phyloP scores from a whole-genome alignment of 2,888 invertebrate genomes.

The Perizoma flavofasciatum region DNA sequence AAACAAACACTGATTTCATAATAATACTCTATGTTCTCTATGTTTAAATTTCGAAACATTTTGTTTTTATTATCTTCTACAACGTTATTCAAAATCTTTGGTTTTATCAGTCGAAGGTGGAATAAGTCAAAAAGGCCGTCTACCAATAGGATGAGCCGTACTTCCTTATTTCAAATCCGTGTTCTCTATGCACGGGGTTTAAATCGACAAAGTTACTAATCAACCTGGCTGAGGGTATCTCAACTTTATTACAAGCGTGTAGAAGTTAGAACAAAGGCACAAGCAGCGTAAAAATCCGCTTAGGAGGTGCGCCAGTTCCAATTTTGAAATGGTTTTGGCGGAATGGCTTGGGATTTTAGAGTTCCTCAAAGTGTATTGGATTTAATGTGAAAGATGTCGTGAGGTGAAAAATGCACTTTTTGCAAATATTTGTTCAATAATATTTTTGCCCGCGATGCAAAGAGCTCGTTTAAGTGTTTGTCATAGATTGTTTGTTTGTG shows the following conservation, averaged over 20 bases:
- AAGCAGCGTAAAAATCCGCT: conserved; percentile 63
- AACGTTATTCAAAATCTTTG: conserved; percentile 11
- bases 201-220: conserved; percentile 34
- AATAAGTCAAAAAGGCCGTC: conserved; percentile 46
- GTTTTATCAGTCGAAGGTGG: conserved; percentile 36
- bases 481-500: too few species aligned
- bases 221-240: conserved; percentile 27
- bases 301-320: conserved; percentile 67
- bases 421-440: too few species aligned
- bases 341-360: conserved; percentile 52
- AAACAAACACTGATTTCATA: too few species aligned
- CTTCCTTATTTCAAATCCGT: conserved; percentile 71
- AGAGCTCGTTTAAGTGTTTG: too few species aligned
- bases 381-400: not conserved
- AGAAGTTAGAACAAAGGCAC: conserved; percentile 33
- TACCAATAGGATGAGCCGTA: conserved; percentile 62
- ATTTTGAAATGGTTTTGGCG: conserved; percentile 73
- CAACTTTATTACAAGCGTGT: conserved; percentile 32
- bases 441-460: too few species aligned
- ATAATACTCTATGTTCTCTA: not conserved
- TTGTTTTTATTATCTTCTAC: conserved; percentile 7
- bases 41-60: conserved; percentile 16
- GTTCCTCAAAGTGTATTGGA: conserved; percentile 20
- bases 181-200: conserved; percentile 66
- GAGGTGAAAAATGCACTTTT: not conserved